A percentile compares a stretch with the other conserved stretches of the same genome.
Conservation (phyloP, 2,888 invertebrate species). For the Cacoxenus indagator region DNA sequence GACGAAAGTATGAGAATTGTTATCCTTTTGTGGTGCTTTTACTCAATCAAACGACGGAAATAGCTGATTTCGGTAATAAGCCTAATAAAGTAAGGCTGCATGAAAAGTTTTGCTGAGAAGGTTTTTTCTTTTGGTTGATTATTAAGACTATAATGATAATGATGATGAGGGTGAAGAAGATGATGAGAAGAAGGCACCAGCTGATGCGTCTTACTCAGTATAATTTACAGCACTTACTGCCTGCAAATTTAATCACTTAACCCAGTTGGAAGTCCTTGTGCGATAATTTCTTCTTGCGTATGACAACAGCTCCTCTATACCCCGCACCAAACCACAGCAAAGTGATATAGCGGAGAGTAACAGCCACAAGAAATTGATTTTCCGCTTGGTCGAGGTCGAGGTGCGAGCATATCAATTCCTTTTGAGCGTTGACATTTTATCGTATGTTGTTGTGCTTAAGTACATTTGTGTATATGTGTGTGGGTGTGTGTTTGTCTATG, state of each 20-base stretch:
- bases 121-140: slow-evolving; percentile 11
- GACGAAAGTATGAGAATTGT: not conserved
- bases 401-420: slow-evolving; percentile 56
- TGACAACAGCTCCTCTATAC: too few species aligned
- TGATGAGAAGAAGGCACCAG: not conserved
- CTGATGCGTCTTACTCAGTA: not conserved
- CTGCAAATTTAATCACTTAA: slow-evolving; percentile 61
- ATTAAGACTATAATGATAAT: too few species aligned
- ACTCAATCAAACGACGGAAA: not conserved
- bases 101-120: slow-evolving; percentile 1
- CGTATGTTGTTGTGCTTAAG: not conserved
- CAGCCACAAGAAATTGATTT: slow-evolving; percentile 49
- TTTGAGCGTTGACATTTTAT: slow-evolving; percentile 45
- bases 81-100: not conserved
- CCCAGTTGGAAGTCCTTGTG: slow-evolving; percentile 54
- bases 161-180: too few species aligned
- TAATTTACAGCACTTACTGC: slow-evolving; percentile 16
- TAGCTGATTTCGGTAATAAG: not conserved
- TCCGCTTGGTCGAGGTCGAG: slow-evolving; percentile 53
- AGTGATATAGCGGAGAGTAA: not conserved
- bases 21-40: not conserved
- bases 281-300: too few species aligned
- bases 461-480: slow-evolving; percentile 25
- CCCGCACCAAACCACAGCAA: too few species aligned
- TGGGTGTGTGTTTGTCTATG: slow-evolving; percentile 26